Base-by-base conservation (phyloP, 2,797 vertebrate genomes). In the Bovichtus diacanthus region DNA sequence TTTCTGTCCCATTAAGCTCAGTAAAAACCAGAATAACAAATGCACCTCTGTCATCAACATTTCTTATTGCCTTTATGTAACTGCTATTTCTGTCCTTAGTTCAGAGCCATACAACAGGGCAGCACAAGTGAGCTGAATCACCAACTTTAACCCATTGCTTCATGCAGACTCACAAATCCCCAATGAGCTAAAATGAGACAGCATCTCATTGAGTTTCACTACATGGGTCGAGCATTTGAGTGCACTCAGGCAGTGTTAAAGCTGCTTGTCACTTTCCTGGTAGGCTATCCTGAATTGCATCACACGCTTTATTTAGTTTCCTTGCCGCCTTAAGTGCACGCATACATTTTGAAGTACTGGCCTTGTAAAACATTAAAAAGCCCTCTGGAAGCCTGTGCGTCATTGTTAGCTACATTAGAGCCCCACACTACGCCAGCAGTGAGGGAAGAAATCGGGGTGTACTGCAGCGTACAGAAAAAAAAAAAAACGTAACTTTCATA, bases 291-390 rank as follows among this genome's bases (percentile, higher is more conserved):
- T 77, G 84, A 77, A 83, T 87, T 81, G 85, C 87, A 90, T 91
- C 89, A 85, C 83, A 86, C 74, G 70, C 89, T 92, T 91, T 93
- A 90, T 89, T 92, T 91, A 84, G 85, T 91, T 87, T 85, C 76
- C 81, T 84, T 86, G 84, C 85, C 51, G 55, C 49, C 85, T 85
- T 83, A 90, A 93, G 90, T 90, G 91, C 76, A 83, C 67, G 85
- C 87, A 89, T 87, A 88, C 84, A 93, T 91, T 91, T 90, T 84
- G 76, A 92, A 93, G 83, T 80, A 46, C 66, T 43, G 79, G 81
- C 76, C 92, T 88, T 88, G 93, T 94, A 90, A 93, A 94, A 94
- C 87, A 92, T 95, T 94, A 90, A 93, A 92, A 86, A 91, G 85
- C 73, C 81, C 80, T 81, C 56, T 71, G 78, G 87, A 87, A 88